These are phyloP conservation scores for Chaetura pelagica DNA, from an alignment of 2,113 vertebrate species.

Conservation along the genomic window DNA sequence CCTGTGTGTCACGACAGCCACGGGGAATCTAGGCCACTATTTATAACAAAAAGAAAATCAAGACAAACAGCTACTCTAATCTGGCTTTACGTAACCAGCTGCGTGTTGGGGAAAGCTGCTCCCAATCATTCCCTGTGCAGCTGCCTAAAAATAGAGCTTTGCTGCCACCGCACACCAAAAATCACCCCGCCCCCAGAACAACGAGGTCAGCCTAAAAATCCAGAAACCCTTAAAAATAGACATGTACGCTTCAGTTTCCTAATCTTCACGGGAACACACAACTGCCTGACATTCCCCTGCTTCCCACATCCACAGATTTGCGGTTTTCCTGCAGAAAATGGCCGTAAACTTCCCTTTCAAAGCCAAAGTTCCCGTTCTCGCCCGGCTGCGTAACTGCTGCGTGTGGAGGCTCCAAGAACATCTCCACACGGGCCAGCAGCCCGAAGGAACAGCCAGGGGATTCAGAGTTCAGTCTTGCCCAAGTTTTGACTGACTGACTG, in stretches of 20 bases:
- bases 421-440: fast-evolving
- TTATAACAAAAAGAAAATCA: not conserved
- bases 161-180: fast-evolving
- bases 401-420: not conserved
- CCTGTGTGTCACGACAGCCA: not conserved
- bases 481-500: not conserved
- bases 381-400: not conserved
- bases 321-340: not conserved
- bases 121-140: fast-evolving
- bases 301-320: not conserved
- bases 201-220: not conserved
- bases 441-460: not conserved
- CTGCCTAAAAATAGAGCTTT: fast-evolving
- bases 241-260: not conserved
- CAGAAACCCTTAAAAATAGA: not conserved
- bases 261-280: not conserved
- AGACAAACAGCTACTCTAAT: fast-evolving
- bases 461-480: not conserved
- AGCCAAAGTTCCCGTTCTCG: not conserved
- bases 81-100: fast-evolving
- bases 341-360: not conserved
- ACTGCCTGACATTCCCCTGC: not conserved
- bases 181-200: fast-evolving
- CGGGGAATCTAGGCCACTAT: fast-evolving
- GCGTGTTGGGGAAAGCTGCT: not conserved